phyloP scores from a whole-genome alignment of 2,797 vertebrate genomes.

The Cyprinodon diabolis region DNA sequence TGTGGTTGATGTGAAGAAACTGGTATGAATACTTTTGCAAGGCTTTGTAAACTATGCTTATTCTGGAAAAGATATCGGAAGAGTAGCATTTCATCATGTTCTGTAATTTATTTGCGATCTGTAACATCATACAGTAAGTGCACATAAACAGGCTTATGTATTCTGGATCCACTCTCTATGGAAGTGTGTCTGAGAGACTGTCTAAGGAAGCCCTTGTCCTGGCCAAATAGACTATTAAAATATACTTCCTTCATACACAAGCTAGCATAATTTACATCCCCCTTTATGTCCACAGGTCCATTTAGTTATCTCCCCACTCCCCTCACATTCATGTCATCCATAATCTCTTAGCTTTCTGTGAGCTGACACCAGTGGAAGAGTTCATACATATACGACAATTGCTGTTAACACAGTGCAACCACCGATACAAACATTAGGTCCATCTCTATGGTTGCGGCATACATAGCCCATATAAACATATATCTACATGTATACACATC shows the following conservation, averaged over 20 bases:
- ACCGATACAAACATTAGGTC: slow-evolving; percentile 78
- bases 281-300: slow-evolving; percentile 70
- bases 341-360: slow-evolving; percentile 49
- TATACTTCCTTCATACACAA: slow-evolving; percentile 32
- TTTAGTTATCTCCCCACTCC: slow-evolving; percentile 40
- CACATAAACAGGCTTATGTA: slow-evolving; percentile 43
- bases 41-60: neutral
- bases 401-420: slow-evolving; percentile 54
- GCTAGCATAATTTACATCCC: slow-evolving; percentile 47
- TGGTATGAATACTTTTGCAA: neutral
- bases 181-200: slow-evolving; percentile 66
- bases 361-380: slow-evolving; percentile 48
- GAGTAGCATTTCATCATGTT: slow-evolving; percentile 46
- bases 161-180: slow-evolving; percentile 48
- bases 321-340: slow-evolving; percentile 69
- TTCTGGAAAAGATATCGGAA: slow-evolving; percentile 54
- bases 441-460: slow-evolving; percentile 71
- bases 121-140: slow-evolving; percentile 33
- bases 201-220: slow-evolving; percentile 67
- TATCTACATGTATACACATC: slow-evolving; percentile 77
- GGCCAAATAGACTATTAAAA: slow-evolving; percentile 52
- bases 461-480: slow-evolving; percentile 74
- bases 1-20: neutral
- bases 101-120: slow-evolving; percentile 45
- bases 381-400: slow-evolving; percentile 49